Evolutionary conservation across 2,888 invertebrate species (phyloP).

Genomic region (Hypena proboscidalis): DNA sequence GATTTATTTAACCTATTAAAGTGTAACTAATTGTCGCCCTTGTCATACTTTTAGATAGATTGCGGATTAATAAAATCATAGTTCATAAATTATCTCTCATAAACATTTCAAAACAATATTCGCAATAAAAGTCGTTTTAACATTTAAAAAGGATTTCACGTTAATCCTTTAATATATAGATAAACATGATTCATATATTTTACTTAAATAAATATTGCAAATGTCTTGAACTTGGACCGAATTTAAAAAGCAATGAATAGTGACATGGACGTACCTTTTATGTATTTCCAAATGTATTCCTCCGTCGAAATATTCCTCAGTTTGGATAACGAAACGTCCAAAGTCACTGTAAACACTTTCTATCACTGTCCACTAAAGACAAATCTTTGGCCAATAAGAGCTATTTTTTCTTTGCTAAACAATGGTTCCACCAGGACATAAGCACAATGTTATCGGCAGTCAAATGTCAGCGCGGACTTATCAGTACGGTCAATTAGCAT

Average conservation of each 20-base stretch:
- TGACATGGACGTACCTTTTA: slow-evolving; percentile 68
- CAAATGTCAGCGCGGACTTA: slow-evolving; percentile 72
- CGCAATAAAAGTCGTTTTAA: no score
- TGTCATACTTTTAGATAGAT: no score
- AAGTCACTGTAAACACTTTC: slow-evolving; percentile 68
- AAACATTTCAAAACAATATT: no score
- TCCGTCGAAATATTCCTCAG: slow-evolving; percentile 78
- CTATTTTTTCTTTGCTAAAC: slow-evolving; percentile 41
- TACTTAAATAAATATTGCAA: not conserved
- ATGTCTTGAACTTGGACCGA: slow-evolving; percentile 62
- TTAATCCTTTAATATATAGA: slow-evolving; percentile 5
- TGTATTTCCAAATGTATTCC: slow-evolving; percentile 79
- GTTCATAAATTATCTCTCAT: no score
- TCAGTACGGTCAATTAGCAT: slow-evolving; percentile 69
- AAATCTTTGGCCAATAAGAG: slow-evolving; percentile 42
- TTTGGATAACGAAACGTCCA: slow-evolving; percentile 70
- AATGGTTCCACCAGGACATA: slow-evolving; percentile 48
- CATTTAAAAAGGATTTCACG: slow-evolving; percentile 17
- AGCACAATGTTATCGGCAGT: slow-evolving; percentile 66
- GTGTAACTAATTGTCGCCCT: no score
- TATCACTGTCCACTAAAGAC: slow-evolving; percentile 66
- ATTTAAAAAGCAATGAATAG: slow-evolving; percentile 40
- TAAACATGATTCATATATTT: not conserved
- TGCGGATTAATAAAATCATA: no score
- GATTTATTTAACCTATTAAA: no score